phyloP scores from a whole-genome alignment of 1,140 invertebrate species.

The Belonocnema kinseyi region DNA sequence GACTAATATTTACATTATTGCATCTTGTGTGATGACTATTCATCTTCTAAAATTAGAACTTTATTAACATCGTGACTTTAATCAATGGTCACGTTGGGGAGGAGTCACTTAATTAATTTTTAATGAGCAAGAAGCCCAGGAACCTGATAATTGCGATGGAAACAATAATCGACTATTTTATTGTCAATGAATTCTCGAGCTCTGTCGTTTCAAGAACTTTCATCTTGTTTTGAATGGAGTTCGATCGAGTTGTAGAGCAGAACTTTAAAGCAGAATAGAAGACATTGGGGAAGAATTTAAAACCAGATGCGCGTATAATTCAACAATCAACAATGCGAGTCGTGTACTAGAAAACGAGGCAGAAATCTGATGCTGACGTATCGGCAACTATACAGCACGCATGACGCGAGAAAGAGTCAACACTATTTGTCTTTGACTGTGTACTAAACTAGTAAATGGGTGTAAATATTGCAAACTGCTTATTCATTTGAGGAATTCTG shows the following conservation, averaged over 20 bases:
- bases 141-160: constrained; percentile 19
- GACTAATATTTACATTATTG: too few relatives aligned
- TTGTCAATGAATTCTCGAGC: constrained; percentile 3
- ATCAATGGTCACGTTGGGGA: background rate
- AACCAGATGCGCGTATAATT: constrained; percentile 14
- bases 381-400: background rate
- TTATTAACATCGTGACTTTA: background rate
- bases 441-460: background rate
- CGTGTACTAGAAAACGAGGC: background rate
- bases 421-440: constrained; percentile 3
- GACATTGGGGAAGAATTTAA: constrained; percentile 27
- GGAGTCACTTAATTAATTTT: background rate
- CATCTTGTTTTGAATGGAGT: background rate
- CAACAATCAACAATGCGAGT: constrained; percentile 21
- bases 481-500: constrained; percentile 4
- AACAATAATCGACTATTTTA: constrained; percentile 8
- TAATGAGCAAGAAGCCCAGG: background rate
- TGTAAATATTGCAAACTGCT: background rate
- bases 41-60: background rate
- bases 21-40: background rate
- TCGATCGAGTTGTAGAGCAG: constrained; percentile 26
- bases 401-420: background rate
- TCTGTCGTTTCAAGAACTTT: background rate
- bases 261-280: constrained; percentile 3
- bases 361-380: constrained; percentile 22